A percentile compares a stretch with the other conserved stretches of the same genome.
These are phyloP conservation scores for Gibbula magus DNA, from an alignment of 2,888 invertebrate genomes.

Conservation along the genomic window DNA sequence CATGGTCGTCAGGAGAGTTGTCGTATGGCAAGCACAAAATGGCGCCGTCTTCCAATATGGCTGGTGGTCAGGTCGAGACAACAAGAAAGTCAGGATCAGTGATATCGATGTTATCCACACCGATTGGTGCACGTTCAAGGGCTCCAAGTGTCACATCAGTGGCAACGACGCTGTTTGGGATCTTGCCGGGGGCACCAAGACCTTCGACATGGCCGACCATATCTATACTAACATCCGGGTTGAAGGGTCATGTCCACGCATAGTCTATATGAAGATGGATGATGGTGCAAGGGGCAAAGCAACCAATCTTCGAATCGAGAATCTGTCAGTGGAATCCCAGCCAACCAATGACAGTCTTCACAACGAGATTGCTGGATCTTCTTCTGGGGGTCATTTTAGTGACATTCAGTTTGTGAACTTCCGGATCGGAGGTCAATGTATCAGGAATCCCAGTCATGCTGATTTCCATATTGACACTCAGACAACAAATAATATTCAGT, in stretches of 20 bases:
- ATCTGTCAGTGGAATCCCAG: slow-evolving; percentile 26
- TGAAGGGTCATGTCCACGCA: slow-evolving; percentile 29
- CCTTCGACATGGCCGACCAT: not conserved
- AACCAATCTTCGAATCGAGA: slow-evolving; percentile 6
- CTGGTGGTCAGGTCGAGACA: slow-evolving; percentile 29
- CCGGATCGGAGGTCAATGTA: slow-evolving; percentile 25
- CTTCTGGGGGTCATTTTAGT: not conserved
- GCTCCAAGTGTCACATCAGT: slow-evolving; percentile 17
- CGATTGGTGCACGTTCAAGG: slow-evolving; percentile 35
- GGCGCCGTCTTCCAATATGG: slow-evolving; percentile 37
- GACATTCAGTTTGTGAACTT: slow-evolving; percentile 21
- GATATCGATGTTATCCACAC: slow-evolving; percentile 37
- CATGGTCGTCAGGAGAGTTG: slow-evolving; percentile 27
- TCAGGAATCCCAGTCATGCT: slow-evolving; percentile 1
- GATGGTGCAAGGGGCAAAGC: not conserved
- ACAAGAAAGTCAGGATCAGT: slow-evolving; percentile 17
- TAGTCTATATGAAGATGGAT: slow-evolving; percentile 22
- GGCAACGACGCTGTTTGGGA: slow-evolving; percentile 28
- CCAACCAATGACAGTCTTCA: slow-evolving; percentile 16
- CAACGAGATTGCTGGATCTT: slow-evolving; percentile 26
- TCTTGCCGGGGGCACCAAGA: slow-evolving; percentile 23
- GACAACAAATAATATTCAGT: slow-evolving; percentile 25
- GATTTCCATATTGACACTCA: slow-evolving; percentile 25
- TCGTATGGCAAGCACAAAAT: slow-evolving; percentile 38
- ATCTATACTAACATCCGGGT: slow-evolving; percentile 22